These are phyloP conservation scores for Malurus elegans DNA, from an alignment of 2,113 vertebrate species.

Conservation along the genomic window DNA sequence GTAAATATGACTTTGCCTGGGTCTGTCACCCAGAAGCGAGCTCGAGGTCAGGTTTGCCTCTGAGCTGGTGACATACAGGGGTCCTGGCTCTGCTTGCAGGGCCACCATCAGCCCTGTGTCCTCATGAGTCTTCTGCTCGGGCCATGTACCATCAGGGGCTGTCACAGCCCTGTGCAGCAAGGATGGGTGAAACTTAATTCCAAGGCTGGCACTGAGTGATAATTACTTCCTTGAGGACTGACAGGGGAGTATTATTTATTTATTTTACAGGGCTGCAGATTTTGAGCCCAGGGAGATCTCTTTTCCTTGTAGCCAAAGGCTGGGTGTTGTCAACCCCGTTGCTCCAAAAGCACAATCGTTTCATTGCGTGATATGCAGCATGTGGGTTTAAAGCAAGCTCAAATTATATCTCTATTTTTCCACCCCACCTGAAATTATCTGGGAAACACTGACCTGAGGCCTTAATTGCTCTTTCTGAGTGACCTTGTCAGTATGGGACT, in stretches of 20 bases:
- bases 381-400: not conserved
- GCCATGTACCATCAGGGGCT: not conserved
- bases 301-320: not conserved
- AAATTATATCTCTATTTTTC: not conserved
- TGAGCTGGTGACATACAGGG: not conserved
- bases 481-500: not conserved
- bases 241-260: not conserved
- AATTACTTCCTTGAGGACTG: not conserved
- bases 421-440: not conserved
- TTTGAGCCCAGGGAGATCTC: not conserved
- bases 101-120: rapidly evolving
- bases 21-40: not conserved
- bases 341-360: not conserved
- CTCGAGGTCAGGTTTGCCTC: not conserved
- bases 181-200: not conserved
- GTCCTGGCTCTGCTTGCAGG: not conserved
- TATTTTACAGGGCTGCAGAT: not conserved
- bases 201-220: not conserved
- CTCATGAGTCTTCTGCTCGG: not conserved
- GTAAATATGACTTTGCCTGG: not conserved
- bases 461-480: not conserved
- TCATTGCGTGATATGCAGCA: not conserved
- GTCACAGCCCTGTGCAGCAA: rapidly evolving
- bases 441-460: not conserved
- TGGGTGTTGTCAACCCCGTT: not conserved